Percentiles rank a stretch among this genome's conserved stretches.
Evolutionary conservation across 2,888 invertebrate species (phyloP).

Genomic region (Strigamia transsilvanica): DNA sequence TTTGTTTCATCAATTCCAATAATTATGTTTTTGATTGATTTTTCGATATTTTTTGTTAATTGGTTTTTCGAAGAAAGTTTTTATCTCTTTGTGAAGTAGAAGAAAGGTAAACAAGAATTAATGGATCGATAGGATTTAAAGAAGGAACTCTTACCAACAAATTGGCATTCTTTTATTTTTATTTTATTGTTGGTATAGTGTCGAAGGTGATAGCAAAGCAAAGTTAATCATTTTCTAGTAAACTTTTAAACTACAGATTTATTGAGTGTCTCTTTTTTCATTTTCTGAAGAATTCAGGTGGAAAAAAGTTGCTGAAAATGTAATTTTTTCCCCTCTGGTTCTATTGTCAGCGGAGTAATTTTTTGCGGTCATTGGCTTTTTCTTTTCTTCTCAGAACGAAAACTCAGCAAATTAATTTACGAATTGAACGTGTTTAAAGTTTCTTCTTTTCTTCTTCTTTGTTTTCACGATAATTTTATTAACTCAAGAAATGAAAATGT

Average conservation of each 20-base stretch:
- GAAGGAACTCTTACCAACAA: too few species aligned
- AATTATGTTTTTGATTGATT: not conserved
- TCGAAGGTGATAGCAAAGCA: not conserved
- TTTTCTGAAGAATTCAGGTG: conserved; percentile 40
- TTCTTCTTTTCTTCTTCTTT: not conserved
- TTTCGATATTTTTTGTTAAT: not conserved
- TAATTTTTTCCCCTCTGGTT: not conserved
- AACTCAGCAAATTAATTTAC: conserved; percentile 22
- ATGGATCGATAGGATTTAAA: too few species aligned
- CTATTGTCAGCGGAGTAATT: conserved; percentile 18
- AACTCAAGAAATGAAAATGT: not conserved
- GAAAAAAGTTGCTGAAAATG: not conserved
- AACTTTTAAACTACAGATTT: conserved; percentile 2
- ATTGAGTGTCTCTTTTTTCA: conserved; percentile 16
- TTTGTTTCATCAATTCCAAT: too few species aligned
- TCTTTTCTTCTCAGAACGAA: not conserved
- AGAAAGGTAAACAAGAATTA: too few species aligned
- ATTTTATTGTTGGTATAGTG: too few species aligned
- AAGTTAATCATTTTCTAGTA: conserved; percentile 6
- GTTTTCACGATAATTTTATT: not conserved
- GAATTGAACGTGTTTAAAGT: not conserved
- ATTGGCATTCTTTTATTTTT: too few species aligned
- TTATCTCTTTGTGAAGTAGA: too few species aligned
- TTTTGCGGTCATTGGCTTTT: conserved; percentile 6
- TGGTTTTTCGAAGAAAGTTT: too few species aligned